phyloP scores from a whole-genome alignment of 2,888 invertebrate genomes.

The Drosophila prolongata region DNA sequence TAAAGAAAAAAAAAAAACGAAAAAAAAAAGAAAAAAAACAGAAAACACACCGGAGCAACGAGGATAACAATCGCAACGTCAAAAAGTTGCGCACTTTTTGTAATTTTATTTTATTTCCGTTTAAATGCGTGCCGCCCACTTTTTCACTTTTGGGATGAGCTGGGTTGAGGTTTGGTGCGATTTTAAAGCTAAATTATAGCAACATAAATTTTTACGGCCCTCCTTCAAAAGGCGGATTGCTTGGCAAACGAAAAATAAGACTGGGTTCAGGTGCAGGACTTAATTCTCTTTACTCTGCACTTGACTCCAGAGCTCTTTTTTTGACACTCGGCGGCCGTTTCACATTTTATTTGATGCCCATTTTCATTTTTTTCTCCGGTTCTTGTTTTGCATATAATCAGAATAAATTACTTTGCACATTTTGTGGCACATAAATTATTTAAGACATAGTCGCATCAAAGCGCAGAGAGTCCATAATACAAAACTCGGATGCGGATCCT shows the following conservation, averaged over 20 bases:
- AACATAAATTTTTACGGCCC: slow-evolving; percentile 74
- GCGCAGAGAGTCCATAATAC: slow-evolving; percentile 11
- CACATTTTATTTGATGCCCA: slow-evolving; percentile 66
- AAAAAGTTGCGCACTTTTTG: slow-evolving; percentile 79
- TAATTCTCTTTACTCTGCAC: slow-evolving; percentile 69
- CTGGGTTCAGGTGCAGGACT: slow-evolving; percentile 69
- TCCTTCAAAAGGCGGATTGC: slow-evolving; percentile 32
- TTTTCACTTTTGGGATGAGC: slow-evolving; percentile 27
- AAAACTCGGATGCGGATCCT: neutral
- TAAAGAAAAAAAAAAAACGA: slow-evolving; percentile 1
- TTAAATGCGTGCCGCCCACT: slow-evolving; percentile 69
- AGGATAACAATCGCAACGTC: slow-evolving; percentile 77
- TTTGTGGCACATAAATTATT: slow-evolving; percentile 78
- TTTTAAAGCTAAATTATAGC: slow-evolving; percentile 79
- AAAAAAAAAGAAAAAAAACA: no score
- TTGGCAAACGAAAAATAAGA: slow-evolving; percentile 10
- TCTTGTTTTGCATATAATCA: slow-evolving; percentile 67
- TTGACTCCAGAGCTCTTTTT: slow-evolving; percentile 40
- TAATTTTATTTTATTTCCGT: slow-evolving; percentile 79
- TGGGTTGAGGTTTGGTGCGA: slow-evolving; percentile 51
- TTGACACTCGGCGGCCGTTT: slow-evolving; percentile 72
- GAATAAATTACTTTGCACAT: slow-evolving; percentile 79
- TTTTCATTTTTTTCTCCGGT: slow-evolving; percentile 32
- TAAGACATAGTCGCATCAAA: slow-evolving; percentile 53
- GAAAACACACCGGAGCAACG: slow-evolving; percentile 32